Conservation (phyloP, 2,113 vertebrate species). For the Lota lota region DNA sequence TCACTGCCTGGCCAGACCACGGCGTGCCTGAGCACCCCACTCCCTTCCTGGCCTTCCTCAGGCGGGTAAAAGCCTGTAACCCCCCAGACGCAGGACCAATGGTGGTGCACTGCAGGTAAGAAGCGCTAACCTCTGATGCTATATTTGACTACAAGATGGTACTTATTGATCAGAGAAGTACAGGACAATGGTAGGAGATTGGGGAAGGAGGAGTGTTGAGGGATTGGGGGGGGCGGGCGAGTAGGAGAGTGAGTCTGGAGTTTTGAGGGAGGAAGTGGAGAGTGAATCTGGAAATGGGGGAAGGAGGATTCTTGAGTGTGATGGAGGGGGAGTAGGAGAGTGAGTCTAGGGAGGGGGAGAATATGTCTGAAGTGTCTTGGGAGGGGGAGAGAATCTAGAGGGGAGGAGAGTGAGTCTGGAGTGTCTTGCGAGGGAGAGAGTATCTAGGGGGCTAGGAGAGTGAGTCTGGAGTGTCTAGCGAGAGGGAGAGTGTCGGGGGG, state of each 20-base stretch:
- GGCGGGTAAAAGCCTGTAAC: conserved; percentile 96
- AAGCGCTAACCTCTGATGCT: background rate
- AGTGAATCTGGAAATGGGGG: background rate
- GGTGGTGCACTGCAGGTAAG: conserved; percentile 98
- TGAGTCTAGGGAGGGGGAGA: no score
- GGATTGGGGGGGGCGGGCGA: background rate
- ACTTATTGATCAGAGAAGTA: no score
- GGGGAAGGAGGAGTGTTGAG: background rate
- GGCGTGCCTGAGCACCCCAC: conserved; percentile 97
- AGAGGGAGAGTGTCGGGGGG: no score
- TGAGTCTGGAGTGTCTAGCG: no score
- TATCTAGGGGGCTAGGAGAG: no score
- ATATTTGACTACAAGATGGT: no score
- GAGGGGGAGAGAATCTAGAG: no score
- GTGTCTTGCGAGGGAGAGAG: no score
- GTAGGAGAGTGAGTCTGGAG: conserved; percentile 5
- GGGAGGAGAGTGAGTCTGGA: no score
- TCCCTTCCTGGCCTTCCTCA: conserved; percentile 92
- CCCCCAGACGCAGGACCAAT: conserved; percentile 96
- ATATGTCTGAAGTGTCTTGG: no score
- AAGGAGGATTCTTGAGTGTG: no score
- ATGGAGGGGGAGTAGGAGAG: no score
- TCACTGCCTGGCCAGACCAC: conserved; percentile 99
- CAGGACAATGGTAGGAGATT: background rate
- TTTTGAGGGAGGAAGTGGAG: background rate